These are phyloP conservation scores for Odiellus spinosus DNA, from an alignment of 2,888 invertebrate genomes.

Conservation along the genomic window DNA sequence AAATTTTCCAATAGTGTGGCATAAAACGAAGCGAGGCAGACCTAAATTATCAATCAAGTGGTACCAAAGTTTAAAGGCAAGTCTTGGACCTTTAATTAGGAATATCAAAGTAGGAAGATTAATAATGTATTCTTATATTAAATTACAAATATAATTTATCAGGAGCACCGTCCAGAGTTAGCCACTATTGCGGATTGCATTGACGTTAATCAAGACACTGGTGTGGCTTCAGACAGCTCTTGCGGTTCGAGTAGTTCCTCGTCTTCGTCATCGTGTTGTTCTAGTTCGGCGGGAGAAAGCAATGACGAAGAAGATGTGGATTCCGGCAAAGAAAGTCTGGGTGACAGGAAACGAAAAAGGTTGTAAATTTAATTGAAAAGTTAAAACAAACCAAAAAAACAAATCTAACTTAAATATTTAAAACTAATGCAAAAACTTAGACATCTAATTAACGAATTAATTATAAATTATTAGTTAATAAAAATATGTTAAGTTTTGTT, in stretches of 20 bases:
- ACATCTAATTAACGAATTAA: too few relatives aligned
- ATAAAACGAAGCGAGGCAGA: constrained; percentile 85
- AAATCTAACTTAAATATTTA: too few relatives aligned
- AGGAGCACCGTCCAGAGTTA: constrained; percentile 56
- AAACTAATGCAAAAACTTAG: too few relatives aligned
- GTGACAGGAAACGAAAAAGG: constrained; percentile 51
- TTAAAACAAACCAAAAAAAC: too few relatives aligned
- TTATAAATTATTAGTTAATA: too few relatives aligned
- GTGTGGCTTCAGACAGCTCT: constrained; percentile 86
- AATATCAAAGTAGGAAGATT: too few relatives aligned
- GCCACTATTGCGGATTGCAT: constrained; percentile 63
- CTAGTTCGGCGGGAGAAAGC: constrained; percentile 38
- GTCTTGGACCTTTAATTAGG: too few relatives aligned
- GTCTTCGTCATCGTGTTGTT: constrained; percentile 36
- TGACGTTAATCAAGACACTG: constrained; percentile 68
- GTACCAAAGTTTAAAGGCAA: constrained; percentile 42
- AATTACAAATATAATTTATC: too few relatives aligned
- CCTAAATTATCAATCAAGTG: constrained; percentile 92
- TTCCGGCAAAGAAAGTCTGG: constrained; percentile 75
- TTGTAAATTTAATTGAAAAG: constrained; percentile 6
- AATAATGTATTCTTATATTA: too few relatives aligned
- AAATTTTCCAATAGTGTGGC: constrained; percentile 96
- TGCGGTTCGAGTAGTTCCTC: constrained; percentile 60
- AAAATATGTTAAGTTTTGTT: too few relatives aligned
- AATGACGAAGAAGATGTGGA: constrained; percentile 33